These are phyloP conservation scores for Mythimna lalbum DNA, from an alignment of 2,888 invertebrate genomes.

Conservation along the genomic window DNA sequence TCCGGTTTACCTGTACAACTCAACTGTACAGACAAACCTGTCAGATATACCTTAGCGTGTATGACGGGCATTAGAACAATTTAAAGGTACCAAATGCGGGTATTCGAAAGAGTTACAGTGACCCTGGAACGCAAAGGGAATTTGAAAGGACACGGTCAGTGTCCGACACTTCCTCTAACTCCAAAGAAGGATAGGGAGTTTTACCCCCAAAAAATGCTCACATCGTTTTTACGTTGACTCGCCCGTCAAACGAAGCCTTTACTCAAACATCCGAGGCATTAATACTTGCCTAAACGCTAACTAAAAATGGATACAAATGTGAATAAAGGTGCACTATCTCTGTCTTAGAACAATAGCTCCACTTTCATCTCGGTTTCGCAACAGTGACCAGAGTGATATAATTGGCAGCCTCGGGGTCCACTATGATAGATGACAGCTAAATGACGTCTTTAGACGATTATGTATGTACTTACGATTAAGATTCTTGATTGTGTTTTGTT, in stretches of 20 bases:
- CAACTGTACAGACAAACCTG: no score
- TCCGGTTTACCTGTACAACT: no score
- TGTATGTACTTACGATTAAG: constrained; percentile 6
- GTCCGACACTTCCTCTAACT: no score
- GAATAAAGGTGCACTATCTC: constrained; percentile 23
- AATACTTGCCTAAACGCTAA: not conserved
- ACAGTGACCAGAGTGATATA: constrained; percentile 48
- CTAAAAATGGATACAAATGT: not conserved
- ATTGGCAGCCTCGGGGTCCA: constrained; percentile 42
- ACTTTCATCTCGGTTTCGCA: constrained; percentile 60
- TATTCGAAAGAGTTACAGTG: no score
- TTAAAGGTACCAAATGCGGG: no score
- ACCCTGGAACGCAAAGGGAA: no score
- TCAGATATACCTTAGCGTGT: no score
- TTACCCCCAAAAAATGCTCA: no score
- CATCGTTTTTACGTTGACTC: no score
- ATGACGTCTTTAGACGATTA: constrained; percentile 40
- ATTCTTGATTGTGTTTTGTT: constrained; percentile 14
- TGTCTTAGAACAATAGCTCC: constrained; percentile 54
- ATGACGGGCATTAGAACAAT: no score
- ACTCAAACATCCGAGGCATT: not conserved
- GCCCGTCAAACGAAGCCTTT: not conserved
- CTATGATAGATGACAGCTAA: constrained; percentile 36
- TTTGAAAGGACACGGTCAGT: no score
- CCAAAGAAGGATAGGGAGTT: no score